Conservation (phyloP, 30 jellyfish, hydroid and myxozoan species). For the Chrysaora quinquecirrha region DNA sequence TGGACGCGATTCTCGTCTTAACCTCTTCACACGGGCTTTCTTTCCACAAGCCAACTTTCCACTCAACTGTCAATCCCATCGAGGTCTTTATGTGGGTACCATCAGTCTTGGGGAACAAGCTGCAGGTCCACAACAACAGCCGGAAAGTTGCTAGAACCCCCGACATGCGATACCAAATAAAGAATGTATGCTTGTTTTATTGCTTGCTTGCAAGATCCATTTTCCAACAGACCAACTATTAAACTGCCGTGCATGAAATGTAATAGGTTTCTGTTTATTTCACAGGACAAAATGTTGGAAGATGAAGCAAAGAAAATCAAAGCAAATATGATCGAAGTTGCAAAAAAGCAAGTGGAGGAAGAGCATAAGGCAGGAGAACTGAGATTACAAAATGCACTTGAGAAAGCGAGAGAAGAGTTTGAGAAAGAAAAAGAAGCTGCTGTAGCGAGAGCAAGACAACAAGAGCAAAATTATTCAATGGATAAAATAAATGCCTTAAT, state of each 20-base stretch:
- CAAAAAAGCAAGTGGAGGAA: conserved; percentile 43
- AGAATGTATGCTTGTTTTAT: neutral
- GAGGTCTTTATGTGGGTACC: too few relatives aligned
- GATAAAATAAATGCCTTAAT: conserved; percentile 21
- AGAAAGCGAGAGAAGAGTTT: conserved; percentile 15
- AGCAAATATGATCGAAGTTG: conserved; percentile 27
- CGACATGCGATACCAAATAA: too few relatives aligned
- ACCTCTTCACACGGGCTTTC: too few relatives aligned
- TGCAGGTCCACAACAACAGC: too few relatives aligned
- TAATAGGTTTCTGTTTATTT: neutral
- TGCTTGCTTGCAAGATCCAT: neutral
- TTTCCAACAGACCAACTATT: neutral
- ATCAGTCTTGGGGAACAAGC: too few relatives aligned
- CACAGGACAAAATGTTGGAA: conserved; percentile 5
- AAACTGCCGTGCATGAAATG: neutral
- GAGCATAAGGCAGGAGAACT: conserved; percentile 56
- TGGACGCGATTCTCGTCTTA: too few relatives aligned
- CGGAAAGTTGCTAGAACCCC: too few relatives aligned
- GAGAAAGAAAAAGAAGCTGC: conserved; percentile 41
- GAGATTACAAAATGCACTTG: conserved; percentile 6
- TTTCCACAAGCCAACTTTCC: too few relatives aligned
- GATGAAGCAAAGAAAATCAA: conserved; percentile 45
- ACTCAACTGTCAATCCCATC: too few relatives aligned
- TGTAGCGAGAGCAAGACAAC: conserved; percentile 5
- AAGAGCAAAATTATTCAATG: conserved; percentile 32